Evolutionary conservation across 2,888 invertebrate genomes (phyloP), one percentile per base, ranked within the genome.

Genomic region (Blera fallax): DNA sequence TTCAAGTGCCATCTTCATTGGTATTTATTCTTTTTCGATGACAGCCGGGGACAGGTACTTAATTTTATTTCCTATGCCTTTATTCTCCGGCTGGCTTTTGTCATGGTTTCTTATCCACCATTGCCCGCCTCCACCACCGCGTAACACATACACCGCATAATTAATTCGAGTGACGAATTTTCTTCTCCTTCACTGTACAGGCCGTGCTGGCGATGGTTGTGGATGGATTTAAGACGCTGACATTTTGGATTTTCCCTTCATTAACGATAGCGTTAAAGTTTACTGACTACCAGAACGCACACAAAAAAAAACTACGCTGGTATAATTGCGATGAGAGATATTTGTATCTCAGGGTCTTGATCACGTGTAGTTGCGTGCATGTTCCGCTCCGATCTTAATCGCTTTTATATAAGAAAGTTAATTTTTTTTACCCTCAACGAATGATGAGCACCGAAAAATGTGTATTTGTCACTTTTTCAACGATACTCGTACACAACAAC

Each of bases 1-100:
- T 74, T 72, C 72, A 62, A 85, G 76, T 85, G 85, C 32, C 65
- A 60, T 85, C 81, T 58, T 74, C 73, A 79, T 73, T 69, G 67
- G 73, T 62, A 69, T 70, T 74, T 79, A 29, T 54, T 50, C 52
- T 52, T 82, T 37, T 52, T 37, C 67, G 74, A 60, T 64, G 79
- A 79, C 83, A 78, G 58, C 29, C 6, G 58, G 10, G 72, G 78
- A 77, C 73, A 79, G 80, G 74, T 74, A 80, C 52, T 84, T 84
- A 34, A 69, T 74, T 83, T 79, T 48, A 60, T 54, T 65, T 67
- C 14, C 21, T n/a, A 18, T 32, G 8, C 11, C 16, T 37, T 34
- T 67, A 1, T 24, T 21, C 45, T 45, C 43, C 24, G 27, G 56
- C 43, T 32, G n/a, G 8, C 32, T 16, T 48, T 70, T 62, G 58